Evolutionary conservation across 2,113 vertebrate species (phyloP), one percentile per base, ranked within the genome.

Genomic region (Peucedramus taeniatus): DNA sequence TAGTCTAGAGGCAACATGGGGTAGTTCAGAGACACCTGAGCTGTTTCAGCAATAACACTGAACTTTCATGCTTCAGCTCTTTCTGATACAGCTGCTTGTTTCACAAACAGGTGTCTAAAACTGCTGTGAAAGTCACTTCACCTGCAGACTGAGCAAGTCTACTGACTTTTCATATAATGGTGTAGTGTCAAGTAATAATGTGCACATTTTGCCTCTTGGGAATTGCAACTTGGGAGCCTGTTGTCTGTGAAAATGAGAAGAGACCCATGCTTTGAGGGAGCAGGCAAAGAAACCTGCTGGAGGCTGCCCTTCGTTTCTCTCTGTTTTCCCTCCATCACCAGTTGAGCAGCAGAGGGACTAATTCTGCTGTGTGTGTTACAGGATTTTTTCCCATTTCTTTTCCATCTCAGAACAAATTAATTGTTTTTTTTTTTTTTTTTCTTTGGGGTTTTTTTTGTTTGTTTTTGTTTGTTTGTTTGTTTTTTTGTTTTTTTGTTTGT

Each of bases 11-110:
- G 85, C 88, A 83, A 87, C 53, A 66, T 33, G 68, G 71, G 86
- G 85, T 75, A 75, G 80, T 90, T 94, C 60, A 87, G 88, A 94
- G 85, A 64, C 80, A 92, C 88, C 88, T 74, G 86, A 94, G 90
- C 90, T 90, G 68, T 86, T 90, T 92, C 93, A 90, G 93, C 92
- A 95, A 40, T 81, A 88, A 53, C 75, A 59, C 44, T 60, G 82
- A 93, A 83, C 93, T 86, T 93, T 81, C 90, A 92, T 92, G 96
- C 90, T 96, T 95, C 93, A 92, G 44, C 79, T 96, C 88, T 90
- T 93, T 90, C 92, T 81, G 85, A 71, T 71, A 64, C 75, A 92
- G 85, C 92, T 86, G 76, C 85, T 92, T 96, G 72, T 96, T 93
- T 94, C 85, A 65, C 90, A 90, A 93, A 87, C 86, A 81, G 75